These are phyloP conservation scores for Pangasius sanitwongsei DNA, from an alignment of 2,797 vertebrate species.

Conservation along the genomic window DNA sequence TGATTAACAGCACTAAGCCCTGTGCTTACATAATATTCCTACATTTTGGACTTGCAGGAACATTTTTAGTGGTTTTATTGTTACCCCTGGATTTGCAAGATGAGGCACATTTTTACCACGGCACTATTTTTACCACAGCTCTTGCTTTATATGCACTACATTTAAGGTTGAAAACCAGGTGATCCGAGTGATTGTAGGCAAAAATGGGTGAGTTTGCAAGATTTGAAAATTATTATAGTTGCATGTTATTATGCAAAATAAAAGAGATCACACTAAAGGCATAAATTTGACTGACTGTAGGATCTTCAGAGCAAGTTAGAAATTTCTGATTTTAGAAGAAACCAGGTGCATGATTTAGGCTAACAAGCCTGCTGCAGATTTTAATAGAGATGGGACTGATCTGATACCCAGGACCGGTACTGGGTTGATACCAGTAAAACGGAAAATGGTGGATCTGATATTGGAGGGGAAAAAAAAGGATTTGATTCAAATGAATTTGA, in stretches of 20 bases:
- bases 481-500: background rate
- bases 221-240: background rate
- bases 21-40: conserved; percentile 5
- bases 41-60: background rate
- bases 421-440: no score
- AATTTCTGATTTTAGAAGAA: background rate
- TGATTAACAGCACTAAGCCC: background rate
- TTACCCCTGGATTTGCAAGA: background rate
- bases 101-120: background rate
- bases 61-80: background rate
- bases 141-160: background rate
- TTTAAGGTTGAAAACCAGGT: background rate
- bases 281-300: background rate
- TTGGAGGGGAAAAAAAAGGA: background rate
- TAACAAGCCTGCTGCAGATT: background rate
- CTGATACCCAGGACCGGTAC: background rate
- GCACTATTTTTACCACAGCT: background rate
- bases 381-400: background rate
- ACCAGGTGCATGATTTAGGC: background rate
- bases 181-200: background rate
- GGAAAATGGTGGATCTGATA: background rate
- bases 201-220: background rate
- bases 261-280: background rate
- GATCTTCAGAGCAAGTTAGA: background rate
- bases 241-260: background rate